Conservation (phyloP, 2,797 vertebrate genomes). For the Micropoecilia bifurca region DNA sequence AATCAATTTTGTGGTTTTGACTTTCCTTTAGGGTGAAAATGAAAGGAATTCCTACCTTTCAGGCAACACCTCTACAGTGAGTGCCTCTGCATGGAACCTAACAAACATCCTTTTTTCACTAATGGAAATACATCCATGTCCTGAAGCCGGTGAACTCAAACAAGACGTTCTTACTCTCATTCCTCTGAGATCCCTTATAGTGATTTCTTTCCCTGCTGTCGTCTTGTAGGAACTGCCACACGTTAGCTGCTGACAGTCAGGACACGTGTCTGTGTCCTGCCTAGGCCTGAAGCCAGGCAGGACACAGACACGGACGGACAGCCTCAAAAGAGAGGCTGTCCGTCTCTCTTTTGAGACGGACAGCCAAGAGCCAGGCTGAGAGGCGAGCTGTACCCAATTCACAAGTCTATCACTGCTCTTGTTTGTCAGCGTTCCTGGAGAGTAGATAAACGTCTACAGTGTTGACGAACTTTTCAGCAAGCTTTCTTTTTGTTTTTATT, state of each 20-base stretch:
- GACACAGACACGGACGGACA: too few species aligned
- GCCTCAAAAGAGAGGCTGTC: too few species aligned
- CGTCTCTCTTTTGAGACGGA: slow-evolving; percentile 21
- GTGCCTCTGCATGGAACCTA: neutral
- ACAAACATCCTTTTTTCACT: neutral
- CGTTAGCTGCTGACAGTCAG: slow-evolving; percentile 37
- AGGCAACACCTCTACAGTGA: neutral
- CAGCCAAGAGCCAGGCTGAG: slow-evolving; percentile 9
- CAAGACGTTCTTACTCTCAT: slow-evolving; percentile 23
- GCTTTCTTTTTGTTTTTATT: neutral
- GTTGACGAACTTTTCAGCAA: neutral
- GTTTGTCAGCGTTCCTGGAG: slow-evolving; percentile 11
- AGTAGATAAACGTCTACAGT: neutral
- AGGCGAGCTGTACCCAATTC: slow-evolving; percentile 12
- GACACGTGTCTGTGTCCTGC: slow-evolving; percentile 40
- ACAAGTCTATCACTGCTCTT: slow-evolving; percentile 12
- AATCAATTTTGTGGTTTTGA: neutral
- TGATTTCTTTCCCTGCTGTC: slow-evolving; percentile 17
- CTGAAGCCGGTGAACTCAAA: slow-evolving; percentile 25
- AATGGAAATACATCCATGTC: slow-evolving; percentile 12
- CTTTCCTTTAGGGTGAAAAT: neutral
- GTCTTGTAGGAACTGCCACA: slow-evolving; percentile 36
- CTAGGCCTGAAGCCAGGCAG: too few species aligned
- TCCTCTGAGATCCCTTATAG: slow-evolving; percentile 18
- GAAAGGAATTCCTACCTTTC: neutral